Percentiles rank a stretch among this genome's conserved stretches.
Evolutionary conservation across 1,140 invertebrate species (phyloP).

Genomic region (Diploscapter pachys): DNA sequence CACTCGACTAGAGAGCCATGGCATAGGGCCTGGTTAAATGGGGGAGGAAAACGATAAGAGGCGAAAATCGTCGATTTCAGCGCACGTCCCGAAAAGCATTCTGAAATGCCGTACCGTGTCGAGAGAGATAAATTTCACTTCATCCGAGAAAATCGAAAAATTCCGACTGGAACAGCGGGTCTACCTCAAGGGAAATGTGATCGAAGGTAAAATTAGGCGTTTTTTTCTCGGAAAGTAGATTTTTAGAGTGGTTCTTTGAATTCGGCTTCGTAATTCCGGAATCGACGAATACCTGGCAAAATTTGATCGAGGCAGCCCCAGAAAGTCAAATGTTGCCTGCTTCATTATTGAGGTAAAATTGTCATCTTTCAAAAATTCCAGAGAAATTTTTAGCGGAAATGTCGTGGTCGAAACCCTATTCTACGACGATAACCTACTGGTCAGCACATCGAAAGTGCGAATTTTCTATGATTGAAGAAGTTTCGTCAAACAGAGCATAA

Average conservation of each 20-base stretch:
- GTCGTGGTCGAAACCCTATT: constrained; percentile 98
- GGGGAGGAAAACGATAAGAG: background rate
- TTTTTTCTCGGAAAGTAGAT: constrained; percentile 1
- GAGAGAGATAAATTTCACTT: constrained; percentile 97
- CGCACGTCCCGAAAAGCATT: constrained; percentile 90
- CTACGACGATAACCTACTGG: constrained; percentile 88
- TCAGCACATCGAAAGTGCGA: constrained; percentile 88
- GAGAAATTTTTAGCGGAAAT: constrained; percentile 78
- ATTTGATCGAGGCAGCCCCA: constrained; percentile 92
- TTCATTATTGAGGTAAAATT: constrained; percentile 80
- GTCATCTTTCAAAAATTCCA: constrained; percentile 46
- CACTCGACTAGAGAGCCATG: no score
- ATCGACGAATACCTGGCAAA: constrained; percentile 99
- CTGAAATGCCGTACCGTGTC: constrained; percentile 91
- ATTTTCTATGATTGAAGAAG: constrained; percentile 80
- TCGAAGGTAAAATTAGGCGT: constrained; percentile 63
- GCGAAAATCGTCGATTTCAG: constrained; percentile 60
- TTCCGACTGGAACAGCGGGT: constrained; percentile 93
- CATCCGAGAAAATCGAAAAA: constrained; percentile 88
- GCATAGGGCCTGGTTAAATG: background rate
- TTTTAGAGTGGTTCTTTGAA: constrained; percentile 98
- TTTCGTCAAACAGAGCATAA: constrained; percentile 51
- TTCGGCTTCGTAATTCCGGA: constrained; percentile 98
- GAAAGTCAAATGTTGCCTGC: constrained; percentile 99
- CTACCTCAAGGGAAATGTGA: constrained; percentile 69